These are phyloP conservation scores for Acanthopleura granulata DNA, from an alignment of 2,888 invertebrate genomes.

Conservation along the genomic window DNA sequence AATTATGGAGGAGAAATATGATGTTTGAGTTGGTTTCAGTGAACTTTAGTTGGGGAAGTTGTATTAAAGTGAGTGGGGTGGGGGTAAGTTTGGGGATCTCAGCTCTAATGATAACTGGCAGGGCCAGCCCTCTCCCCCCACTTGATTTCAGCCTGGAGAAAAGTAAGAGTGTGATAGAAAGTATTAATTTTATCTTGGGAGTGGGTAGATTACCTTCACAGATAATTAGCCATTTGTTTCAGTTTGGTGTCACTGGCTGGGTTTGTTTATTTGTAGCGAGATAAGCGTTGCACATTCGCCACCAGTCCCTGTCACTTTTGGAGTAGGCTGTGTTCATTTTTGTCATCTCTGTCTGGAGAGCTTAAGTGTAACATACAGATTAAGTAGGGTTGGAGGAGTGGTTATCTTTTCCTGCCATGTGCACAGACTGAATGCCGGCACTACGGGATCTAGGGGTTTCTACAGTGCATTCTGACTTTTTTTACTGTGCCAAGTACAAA, in stretches of 20 bases:
- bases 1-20: conserved; percentile 7
- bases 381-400: too few species aligned
- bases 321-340: background rate
- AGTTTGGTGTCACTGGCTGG: background rate
- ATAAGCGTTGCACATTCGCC: background rate
- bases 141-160: background rate
- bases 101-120: background rate
- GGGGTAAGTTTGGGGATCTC: background rate
- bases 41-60: background rate
- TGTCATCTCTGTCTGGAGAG: too few species aligned
- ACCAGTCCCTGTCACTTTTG: background rate
- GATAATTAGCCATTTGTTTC: conserved; percentile 1
- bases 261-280: conserved; percentile 2
- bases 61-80: background rate
- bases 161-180: background rate
- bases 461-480: too few species aligned
- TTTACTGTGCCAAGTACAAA: too few species aligned
- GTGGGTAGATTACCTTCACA: background rate
- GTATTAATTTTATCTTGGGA: conserved; percentile 9
- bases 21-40: background rate
- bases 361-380: too few species aligned
- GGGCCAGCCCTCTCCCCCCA: background rate
- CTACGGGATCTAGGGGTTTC: too few species aligned
- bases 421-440: too few species aligned
- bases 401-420: too few species aligned